phyloP scores from a whole-genome alignment of 2,797 vertebrate species.

The Sphenopsis melanotis region DNA sequence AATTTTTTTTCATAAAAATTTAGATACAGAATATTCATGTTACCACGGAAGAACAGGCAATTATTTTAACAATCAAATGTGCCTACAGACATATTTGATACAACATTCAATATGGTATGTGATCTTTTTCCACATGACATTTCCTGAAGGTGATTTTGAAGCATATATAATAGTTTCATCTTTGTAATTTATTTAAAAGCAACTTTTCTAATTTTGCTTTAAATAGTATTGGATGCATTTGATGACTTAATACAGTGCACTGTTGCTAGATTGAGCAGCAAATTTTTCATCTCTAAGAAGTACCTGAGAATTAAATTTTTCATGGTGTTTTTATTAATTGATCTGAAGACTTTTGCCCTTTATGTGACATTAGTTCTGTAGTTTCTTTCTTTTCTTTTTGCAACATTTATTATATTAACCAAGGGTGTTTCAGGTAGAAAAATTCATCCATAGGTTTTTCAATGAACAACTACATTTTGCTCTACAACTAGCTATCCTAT shows the following conservation, averaged over 20 bases:
- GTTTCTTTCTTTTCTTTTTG: background rate
- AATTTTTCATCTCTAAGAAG: background rate
- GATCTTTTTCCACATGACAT: background rate
- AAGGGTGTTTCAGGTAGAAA: background rate
- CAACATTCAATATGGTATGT: background rate
- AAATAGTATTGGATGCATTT: background rate
- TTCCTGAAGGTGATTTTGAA: background rate
- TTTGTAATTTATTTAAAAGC: background rate
- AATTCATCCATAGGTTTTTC: background rate
- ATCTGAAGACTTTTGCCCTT: background rate
- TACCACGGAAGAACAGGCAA: background rate
- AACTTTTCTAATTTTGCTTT: background rate
- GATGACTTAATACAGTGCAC: background rate
- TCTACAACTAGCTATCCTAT: background rate
- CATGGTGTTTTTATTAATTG: background rate
- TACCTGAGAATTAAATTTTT: background rate
- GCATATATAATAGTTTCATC: background rate
- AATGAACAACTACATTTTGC: background rate
- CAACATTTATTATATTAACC: accelerated
- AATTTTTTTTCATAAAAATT: background rate
- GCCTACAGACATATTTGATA: background rate
- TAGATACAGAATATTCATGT: background rate
- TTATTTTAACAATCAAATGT: background rate
- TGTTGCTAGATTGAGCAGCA: background rate
- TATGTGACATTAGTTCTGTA: background rate